These are phyloP conservation scores for Melanotaenia nigrans DNA, from an alignment of 2,797 vertebrate species.

Conservation along the genomic window DNA sequence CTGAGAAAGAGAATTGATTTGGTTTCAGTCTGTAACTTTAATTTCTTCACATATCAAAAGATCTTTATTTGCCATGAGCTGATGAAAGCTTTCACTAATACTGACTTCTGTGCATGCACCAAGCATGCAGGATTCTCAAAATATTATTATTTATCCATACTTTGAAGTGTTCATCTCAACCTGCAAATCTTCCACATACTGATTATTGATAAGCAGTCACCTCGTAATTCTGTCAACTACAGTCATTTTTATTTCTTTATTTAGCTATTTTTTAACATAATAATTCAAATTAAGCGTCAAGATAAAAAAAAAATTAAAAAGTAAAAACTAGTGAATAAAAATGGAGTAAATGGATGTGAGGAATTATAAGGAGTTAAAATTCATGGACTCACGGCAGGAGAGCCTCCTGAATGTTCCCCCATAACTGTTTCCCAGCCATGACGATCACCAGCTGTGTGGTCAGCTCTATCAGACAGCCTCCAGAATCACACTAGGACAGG, in stretches of 20 bases:
- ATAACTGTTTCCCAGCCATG: constrained; percentile 95
- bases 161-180: constrained; percentile 1
- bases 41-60: neutral
- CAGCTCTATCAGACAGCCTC: constrained; percentile 93
- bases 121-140: neutral
- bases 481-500: constrained; percentile 89
- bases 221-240: neutral
- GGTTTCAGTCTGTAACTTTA: neutral
- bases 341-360: too few species aligned
- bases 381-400: constrained; percentile 90
- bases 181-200: neutral
- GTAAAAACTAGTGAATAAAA: too few species aligned
- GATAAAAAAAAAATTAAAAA: too few species aligned
- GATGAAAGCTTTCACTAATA: neutral
- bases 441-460: constrained; percentile 96
- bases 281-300: too few species aligned
- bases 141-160: neutral
- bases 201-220: neutral
- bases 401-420: constrained; percentile 93
- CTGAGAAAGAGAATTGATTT: neutral
- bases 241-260: neutral
- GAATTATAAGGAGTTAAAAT: neutral
- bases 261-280: too few species aligned
- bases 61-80: neutral
- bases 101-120: neutral